Percentiles rank a stretch among this genome's conserved stretches.
phyloP scores from a whole-genome alignment of 2,888 invertebrate genomes.

The Griposia aprilina region DNA sequence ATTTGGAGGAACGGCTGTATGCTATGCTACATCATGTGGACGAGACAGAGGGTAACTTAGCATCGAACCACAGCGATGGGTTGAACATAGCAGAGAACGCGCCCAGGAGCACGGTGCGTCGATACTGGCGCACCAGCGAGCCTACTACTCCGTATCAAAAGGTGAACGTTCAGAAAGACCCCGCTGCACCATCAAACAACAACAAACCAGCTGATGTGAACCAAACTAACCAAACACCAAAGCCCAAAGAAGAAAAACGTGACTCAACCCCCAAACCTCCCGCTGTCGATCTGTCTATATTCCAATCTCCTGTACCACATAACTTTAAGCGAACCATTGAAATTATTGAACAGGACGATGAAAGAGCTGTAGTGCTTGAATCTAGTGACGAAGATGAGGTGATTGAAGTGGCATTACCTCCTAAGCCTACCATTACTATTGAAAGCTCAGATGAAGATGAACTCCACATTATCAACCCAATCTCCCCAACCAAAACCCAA shows the following conservation, averaged over 20 bases:
- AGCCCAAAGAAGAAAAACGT: conserved; percentile 79
- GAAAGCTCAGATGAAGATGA: conserved; percentile 89
- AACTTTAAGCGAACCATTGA: conserved; percentile 80
- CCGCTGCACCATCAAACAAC: conserved; percentile 56
- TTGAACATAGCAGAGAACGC: conserved; percentile 73
- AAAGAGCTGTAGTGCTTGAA: conserved; percentile 76
- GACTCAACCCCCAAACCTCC: conserved; percentile 63
- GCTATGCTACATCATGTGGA: conserved; percentile 88
- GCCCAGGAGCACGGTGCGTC: conserved; percentile 80
- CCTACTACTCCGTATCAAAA: conserved; percentile 77
- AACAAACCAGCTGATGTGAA: conserved; percentile 59
- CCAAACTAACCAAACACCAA: conserved; percentile 68
- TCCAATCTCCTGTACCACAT: conserved; percentile 79
- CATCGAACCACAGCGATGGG: conserved; percentile 71
- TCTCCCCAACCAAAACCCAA: conserved; percentile 65
- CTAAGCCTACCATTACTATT: conserved; percentile 87
- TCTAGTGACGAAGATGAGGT: conserved; percentile 89
- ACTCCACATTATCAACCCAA: conserved; percentile 71
- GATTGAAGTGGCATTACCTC: conserved; percentile 85
- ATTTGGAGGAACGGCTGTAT: conserved; percentile 87
- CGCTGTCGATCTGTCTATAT: conserved; percentile 78
- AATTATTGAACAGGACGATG: conserved; percentile 80
- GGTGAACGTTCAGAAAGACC: conserved; percentile 73
- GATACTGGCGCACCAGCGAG: conserved; percentile 84
- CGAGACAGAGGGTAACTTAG: conserved; percentile 79